A percentile compares a stretch with the other conserved stretches of the same genome.
These are phyloP conservation scores for Papio anubis DNA, from an alignment of 2,113 vertebrate genomes.

Conservation along the genomic window DNA sequence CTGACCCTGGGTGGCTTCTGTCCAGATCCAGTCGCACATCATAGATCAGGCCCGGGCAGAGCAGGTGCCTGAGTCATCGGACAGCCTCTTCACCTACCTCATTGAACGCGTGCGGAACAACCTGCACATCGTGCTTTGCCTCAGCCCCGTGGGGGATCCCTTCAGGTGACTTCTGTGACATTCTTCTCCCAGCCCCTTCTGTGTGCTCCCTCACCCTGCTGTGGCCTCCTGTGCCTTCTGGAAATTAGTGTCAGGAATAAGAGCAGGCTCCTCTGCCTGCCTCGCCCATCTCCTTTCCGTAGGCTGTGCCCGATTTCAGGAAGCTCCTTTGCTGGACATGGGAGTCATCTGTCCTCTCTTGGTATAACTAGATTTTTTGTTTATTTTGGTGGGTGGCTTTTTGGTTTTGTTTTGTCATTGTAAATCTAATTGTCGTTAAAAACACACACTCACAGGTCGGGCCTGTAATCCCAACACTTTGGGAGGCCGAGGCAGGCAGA, in stretches of 20 bases:
- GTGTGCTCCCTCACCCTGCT: fast-evolving
- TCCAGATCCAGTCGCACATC: constrained; percentile 85
- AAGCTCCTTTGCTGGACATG: neutral
- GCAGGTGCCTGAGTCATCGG: constrained; percentile 84
- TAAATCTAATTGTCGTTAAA: neutral
- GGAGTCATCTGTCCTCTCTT: neutral
- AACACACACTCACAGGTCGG: neutral
- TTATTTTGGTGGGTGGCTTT: neutral
- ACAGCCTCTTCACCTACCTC: constrained; percentile 89
- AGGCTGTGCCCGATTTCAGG: neutral
- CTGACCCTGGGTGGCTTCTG: neutral
- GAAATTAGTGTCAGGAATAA: neutral
- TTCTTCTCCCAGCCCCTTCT: neutral
- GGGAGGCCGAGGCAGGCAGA: no score
- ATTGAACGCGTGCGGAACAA: constrained; percentile 91
- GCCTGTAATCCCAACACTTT: no score
- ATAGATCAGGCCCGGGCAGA: constrained; percentile 86
- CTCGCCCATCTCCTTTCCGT: neutral
- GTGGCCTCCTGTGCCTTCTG: neutral
- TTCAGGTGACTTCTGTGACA: constrained; percentile 86
- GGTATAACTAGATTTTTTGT: neutral
- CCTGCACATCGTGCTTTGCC: constrained; percentile 90
- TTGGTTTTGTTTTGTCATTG: neutral
- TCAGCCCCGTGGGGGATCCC: constrained; percentile 91
- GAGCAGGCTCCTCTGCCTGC: fast-evolving